These are phyloP conservation scores for Hipposideros armiger DNA, from an alignment of 2,113 vertebrate genomes.

Conservation along the genomic window DNA sequence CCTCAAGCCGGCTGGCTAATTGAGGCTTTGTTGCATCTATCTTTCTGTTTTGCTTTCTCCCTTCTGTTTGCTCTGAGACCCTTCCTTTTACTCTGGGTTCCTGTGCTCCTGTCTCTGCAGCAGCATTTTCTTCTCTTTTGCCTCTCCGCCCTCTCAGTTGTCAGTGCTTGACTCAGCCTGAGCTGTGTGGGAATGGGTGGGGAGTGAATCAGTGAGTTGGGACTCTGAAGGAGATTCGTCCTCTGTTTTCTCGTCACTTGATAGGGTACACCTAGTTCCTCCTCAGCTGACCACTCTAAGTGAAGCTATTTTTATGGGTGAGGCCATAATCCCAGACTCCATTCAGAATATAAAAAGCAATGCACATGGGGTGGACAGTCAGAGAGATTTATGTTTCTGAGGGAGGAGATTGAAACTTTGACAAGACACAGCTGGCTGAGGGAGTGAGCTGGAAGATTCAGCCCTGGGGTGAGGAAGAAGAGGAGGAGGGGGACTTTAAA, in stretches of 20 bases:
- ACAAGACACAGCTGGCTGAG: conserved; percentile 84
- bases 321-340: conserved; percentile 25
- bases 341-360: conserved; percentile 49
- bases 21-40: neutral
- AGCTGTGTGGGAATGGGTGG: conserved; percentile 85
- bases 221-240: conserved; percentile 78
- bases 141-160: conserved; percentile 78
- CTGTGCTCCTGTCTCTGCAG: neutral
- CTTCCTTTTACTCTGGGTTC: neutral
- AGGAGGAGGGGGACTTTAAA: conserved; percentile 81
- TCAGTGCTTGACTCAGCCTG: conserved; percentile 85
- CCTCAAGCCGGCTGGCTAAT: neutral
- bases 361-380: neutral
- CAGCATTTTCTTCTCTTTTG: neutral
- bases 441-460: conserved; percentile 82
- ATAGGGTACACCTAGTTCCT: conserved; percentile 76
- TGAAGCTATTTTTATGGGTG: conserved; percentile 77
- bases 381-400: conserved; percentile 75
- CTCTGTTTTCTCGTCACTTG: conserved; percentile 74
- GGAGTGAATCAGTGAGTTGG: conserved; percentile 80
- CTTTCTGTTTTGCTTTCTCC: neutral
- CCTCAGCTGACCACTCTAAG: conserved; percentile 78
- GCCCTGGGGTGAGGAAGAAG: conserved; percentile 78
- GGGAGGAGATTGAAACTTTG: conserved; percentile 82
- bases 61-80: neutral